Evolutionary conservation across 2,797 vertebrate genomes (phyloP).

Genomic region (Propithecus perrieri): DNA sequence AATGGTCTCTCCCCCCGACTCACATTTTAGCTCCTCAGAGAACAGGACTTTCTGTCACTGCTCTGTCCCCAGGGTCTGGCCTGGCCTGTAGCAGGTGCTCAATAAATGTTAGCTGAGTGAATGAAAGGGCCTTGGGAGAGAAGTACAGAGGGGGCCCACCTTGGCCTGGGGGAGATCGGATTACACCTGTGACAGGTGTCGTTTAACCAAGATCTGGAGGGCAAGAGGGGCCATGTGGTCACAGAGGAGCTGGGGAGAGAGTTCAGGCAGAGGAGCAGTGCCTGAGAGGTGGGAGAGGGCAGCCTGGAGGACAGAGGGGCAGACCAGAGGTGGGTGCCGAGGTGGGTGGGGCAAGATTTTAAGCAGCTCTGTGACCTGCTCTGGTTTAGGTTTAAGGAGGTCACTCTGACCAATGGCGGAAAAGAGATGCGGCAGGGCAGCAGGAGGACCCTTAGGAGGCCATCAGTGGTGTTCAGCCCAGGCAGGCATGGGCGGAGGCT

Average conservation of each 20-base stretch:
- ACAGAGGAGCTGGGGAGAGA: background rate
- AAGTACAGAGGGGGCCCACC: background rate
- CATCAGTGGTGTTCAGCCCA: background rate
- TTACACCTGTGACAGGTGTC: background rate
- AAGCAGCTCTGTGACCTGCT: background rate
- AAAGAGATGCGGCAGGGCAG: background rate
- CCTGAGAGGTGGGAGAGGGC: background rate
- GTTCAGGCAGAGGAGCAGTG: background rate
- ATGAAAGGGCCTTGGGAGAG: background rate
- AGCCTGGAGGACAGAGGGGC: background rate
- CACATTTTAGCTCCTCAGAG: background rate
- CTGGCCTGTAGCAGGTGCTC: background rate
- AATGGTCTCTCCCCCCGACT: background rate
- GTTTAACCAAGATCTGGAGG: background rate
- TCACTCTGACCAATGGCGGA: background rate
- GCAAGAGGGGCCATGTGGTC: background rate
- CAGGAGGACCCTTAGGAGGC: background rate
- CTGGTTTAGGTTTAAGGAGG: background rate
- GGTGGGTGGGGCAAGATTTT: background rate
- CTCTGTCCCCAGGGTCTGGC: background rate
- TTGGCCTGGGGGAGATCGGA: background rate
- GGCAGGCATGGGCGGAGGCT: background rate
- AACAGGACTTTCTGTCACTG: background rate
- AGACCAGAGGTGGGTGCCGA: background rate
- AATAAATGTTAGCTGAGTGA: background rate